Conservation (phyloP, 2,888 invertebrate species). For the Criorhina ranunculi region DNA sequence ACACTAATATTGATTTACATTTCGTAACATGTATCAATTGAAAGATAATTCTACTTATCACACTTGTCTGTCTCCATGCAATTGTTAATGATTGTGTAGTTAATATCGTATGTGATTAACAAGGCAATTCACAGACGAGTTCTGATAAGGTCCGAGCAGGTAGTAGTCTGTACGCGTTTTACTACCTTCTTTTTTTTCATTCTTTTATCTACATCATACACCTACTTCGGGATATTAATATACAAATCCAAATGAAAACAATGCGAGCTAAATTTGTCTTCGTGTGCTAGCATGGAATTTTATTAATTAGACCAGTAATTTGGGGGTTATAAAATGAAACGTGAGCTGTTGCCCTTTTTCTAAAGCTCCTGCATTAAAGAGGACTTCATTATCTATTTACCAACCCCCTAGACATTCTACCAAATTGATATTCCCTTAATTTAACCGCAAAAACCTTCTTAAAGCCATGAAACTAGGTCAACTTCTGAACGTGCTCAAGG, state of each 20-base stretch:
- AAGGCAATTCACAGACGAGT: slow-evolving; percentile 30
- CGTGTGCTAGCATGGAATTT: slow-evolving; percentile 41
- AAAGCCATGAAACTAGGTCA: not conserved
- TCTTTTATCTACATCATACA: not conserved
- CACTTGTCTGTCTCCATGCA: slow-evolving; percentile 9
- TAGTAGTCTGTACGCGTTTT: slow-evolving; percentile 19
- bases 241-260: slow-evolving; percentile 44
- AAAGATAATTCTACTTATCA: not conserved
- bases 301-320: slow-evolving; percentile 53
- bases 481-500: not conserved
- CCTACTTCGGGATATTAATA: slow-evolving; percentile 35
- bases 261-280: slow-evolving; percentile 35
- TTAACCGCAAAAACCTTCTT: no score
- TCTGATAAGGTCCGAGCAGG: slow-evolving; percentile 34
- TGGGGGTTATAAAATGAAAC: slow-evolving; percentile 48
- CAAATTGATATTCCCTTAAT: no score
- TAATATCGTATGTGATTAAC: slow-evolving; percentile 26
- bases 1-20: not conserved
- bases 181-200: not conserved
- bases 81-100: slow-evolving; percentile 22
- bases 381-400: slow-evolving; percentile 21
- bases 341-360: slow-evolving; percentile 15
- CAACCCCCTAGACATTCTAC: slow-evolving; percentile 3
- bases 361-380: slow-evolving; percentile 4
- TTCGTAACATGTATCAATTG: not conserved